phyloP scores from a whole-genome alignment of 2,797 vertebrate species.

The Moxostoma hubbsi region DNA sequence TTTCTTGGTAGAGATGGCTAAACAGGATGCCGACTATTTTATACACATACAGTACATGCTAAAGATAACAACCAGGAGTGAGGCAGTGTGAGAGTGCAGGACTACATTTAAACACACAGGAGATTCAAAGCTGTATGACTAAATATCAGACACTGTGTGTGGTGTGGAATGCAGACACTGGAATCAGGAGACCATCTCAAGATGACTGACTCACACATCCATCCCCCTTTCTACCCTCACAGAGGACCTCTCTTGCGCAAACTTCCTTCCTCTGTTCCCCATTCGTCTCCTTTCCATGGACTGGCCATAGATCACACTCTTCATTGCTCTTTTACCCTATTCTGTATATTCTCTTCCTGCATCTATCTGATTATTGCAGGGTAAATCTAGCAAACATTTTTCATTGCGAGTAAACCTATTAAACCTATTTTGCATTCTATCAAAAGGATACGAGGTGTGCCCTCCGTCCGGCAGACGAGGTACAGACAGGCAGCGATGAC shows the following conservation, averaged over 20 bases:
- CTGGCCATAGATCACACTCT: not conserved
- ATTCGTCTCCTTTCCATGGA: not conserved
- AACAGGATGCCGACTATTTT: slow-evolving; percentile 16
- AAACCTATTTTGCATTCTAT: not conserved
- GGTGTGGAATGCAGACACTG: slow-evolving; percentile 12
- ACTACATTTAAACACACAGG: slow-evolving; percentile 6
- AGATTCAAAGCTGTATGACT: slow-evolving; percentile 3
- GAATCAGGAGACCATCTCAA: slow-evolving; percentile 4
- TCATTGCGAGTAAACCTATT: not conserved
- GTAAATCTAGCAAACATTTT: too few species aligned
- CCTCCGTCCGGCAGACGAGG: slow-evolving; percentile 95
- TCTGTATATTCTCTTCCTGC: not conserved
- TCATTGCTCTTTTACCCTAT: not conserved
- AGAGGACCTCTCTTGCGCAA: not conserved
- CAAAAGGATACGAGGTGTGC: slow-evolving; percentile 95
- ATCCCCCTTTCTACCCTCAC: not conserved
- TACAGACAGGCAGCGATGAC: slow-evolving; percentile 94
- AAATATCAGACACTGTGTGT: slow-evolving; percentile 5
- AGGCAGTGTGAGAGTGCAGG: slow-evolving; percentile 4
- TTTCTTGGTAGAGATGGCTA: not conserved
- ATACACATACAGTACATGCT: not conserved
- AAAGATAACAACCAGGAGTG: slow-evolving; percentile 24
- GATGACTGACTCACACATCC: slow-evolving; percentile 12
- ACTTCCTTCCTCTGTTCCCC: not conserved
- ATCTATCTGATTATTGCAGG: not conserved